A percentile compares a stretch with the other conserved stretches of the same genome.
These are phyloP conservation scores for Drosophila rubida DNA, from an alignment of 2,888 invertebrate species.

Conservation along the genomic window DNA sequence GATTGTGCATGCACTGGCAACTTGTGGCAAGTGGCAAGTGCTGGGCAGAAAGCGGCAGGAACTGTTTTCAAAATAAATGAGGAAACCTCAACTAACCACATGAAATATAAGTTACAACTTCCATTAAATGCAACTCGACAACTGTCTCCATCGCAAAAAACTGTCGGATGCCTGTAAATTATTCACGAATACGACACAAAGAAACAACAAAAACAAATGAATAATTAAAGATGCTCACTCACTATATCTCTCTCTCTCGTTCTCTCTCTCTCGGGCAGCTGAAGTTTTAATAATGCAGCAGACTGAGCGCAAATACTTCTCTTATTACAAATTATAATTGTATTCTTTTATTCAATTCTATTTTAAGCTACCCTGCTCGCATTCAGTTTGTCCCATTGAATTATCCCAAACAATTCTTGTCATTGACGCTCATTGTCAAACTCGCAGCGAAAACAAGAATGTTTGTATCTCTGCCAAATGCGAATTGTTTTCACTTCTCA, in stretches of 20 bases:
- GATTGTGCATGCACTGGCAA: slow-evolving; percentile 15
- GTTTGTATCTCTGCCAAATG: neutral
- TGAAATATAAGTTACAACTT: neutral
- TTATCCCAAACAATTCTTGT: neutral
- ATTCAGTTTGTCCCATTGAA: neutral
- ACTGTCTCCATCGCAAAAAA: slow-evolving; percentile 5
- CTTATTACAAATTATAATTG: slow-evolving; percentile 14
- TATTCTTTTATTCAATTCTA: neutral
- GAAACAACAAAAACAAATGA: neutral
- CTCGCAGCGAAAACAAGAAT: neutral
- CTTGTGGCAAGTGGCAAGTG: neutral
- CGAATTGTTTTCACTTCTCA: slow-evolving; percentile 6
- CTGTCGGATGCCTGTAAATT: neutral
- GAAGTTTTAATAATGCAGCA: neutral
- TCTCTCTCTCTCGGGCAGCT: neutral
- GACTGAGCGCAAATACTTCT: neutral
- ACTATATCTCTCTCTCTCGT: neutral
- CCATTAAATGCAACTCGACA: slow-evolving; percentile 2
- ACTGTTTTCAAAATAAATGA: neutral
- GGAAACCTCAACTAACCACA: neutral
- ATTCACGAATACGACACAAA: slow-evolving; percentile 1
- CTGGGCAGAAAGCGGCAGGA: neutral
- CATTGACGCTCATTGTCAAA: slow-evolving; percentile 14
- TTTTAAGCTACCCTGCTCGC: neutral
- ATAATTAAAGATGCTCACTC: slow-evolving; percentile 6